phyloP scores from a whole-genome alignment of 2,797 vertebrate genomes.

The Darevskia nairensis region DNA sequence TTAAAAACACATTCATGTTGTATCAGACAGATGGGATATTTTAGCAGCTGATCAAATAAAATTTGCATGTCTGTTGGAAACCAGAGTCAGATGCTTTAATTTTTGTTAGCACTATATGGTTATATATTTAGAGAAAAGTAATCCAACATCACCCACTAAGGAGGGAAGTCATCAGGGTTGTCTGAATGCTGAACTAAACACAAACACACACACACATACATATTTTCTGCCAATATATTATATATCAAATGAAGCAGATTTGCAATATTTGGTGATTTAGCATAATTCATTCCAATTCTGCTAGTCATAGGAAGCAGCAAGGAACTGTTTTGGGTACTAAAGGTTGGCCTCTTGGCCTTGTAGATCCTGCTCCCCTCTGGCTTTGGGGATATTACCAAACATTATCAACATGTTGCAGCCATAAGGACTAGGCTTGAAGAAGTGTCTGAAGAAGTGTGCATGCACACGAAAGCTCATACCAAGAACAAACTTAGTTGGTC shows the following conservation, averaged over 20 bases:
- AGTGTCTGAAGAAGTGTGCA: no score
- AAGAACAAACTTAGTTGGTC: no score
- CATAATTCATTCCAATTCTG: background rate
- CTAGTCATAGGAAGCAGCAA: background rate
- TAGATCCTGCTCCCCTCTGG: background rate
- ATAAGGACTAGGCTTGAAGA: background rate
- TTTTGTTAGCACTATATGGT: background rate
- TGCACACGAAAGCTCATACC: no score
- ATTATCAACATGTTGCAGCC: background rate
- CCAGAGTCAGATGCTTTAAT: constrained; percentile 12
- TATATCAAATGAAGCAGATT: background rate
- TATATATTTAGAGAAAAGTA: constrained; percentile 19
- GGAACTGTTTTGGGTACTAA: background rate
- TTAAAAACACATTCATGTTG: constrained; percentile 13
- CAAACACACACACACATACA: background rate
- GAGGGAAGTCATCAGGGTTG: background rate
- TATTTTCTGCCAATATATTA: background rate
- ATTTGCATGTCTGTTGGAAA: constrained; percentile 16
- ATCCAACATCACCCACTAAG: constrained; percentile 38
- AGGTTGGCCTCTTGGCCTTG: background rate
- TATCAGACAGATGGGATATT: constrained; percentile 33
- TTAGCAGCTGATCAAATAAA: constrained; percentile 5
- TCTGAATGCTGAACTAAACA: constrained; percentile 19
- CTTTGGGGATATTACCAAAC: background rate
- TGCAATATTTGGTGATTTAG: background rate